Conservation (phyloP, 2,888 invertebrate genomes). For the Colostygia pectinataria region DNA sequence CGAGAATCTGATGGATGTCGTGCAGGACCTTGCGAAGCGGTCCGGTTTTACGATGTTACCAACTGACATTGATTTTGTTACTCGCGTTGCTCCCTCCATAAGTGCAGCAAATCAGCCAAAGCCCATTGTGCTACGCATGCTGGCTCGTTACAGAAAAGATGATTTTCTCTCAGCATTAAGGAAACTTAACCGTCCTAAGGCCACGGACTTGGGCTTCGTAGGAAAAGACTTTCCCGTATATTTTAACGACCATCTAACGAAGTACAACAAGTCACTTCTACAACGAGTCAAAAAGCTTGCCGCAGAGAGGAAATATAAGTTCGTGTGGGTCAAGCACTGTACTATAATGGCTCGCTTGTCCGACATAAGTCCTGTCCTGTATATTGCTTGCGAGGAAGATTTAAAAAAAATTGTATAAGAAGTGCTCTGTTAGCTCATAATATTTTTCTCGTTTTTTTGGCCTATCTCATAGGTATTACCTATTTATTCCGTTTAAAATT, state of each 20-base stretch:
- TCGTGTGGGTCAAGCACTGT: background rate
- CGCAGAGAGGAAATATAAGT: background rate
- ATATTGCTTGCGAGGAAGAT: background rate
- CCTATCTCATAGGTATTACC: too few species aligned
- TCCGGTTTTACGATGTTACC: background rate
- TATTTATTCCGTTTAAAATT: too few species aligned
- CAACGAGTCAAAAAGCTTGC: background rate
- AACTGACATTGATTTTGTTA: background rate
- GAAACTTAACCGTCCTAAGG: background rate
- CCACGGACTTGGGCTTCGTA: background rate
- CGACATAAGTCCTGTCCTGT: background rate
- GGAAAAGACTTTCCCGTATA: slow-evolving; percentile 1
- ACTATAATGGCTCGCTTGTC: background rate
- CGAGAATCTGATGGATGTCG: background rate
- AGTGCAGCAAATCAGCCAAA: background rate
- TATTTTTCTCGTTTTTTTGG: too few species aligned
- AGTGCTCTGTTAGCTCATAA: background rate
- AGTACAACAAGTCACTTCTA: background rate
- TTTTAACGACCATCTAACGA: slow-evolving; percentile 1
- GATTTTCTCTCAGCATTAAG: background rate
- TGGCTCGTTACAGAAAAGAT: background rate
- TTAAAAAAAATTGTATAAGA: background rate
- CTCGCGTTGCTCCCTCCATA: background rate
- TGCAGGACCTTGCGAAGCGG: background rate
- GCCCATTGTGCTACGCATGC: background rate